phyloP scores from a whole-genome alignment of 2,113 vertebrate genomes.

The Mirounga angustirostris region DNA sequence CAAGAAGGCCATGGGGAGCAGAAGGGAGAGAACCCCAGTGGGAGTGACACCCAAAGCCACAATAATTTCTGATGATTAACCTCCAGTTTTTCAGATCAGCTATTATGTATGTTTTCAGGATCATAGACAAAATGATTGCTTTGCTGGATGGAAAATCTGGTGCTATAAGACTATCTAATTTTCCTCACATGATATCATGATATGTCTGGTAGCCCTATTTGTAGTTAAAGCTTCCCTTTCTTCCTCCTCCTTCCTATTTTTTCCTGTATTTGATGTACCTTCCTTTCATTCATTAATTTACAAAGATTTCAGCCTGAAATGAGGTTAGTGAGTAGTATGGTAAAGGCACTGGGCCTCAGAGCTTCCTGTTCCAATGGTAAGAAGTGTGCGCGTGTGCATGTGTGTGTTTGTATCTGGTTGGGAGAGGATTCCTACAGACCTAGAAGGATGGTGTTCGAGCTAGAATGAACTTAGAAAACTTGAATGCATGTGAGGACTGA shows the following conservation, averaged over 20 bases:
- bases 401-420: not conserved
- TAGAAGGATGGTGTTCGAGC: not conserved
- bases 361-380: not conserved
- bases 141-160: conserved; percentile 66
- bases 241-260: not conserved
- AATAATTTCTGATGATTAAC: conserved; percentile 65
- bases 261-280: not conserved
- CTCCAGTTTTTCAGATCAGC: conserved; percentile 61
- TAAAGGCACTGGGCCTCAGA: not conserved
- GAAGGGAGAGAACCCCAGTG: conserved; percentile 43
- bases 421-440: not conserved
- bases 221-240: not conserved
- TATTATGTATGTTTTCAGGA: conserved; percentile 62
- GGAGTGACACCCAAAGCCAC: conserved; percentile 68
- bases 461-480: not conserved
- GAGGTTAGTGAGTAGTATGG: not conserved
- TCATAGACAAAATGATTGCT: conserved; percentile 68
- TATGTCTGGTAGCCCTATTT: not conserved
- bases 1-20: conserved; percentile 13
- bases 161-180: conserved; percentile 61
- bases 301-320: not conserved
- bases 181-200: conserved; percentile 65
- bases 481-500: not conserved
- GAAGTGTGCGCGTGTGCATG: not conserved
- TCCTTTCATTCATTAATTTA: conserved; percentile 28